Evolutionary conservation across 2,888 invertebrate genomes (phyloP).

Genomic region (Hypselothyrea guttata): DNA sequence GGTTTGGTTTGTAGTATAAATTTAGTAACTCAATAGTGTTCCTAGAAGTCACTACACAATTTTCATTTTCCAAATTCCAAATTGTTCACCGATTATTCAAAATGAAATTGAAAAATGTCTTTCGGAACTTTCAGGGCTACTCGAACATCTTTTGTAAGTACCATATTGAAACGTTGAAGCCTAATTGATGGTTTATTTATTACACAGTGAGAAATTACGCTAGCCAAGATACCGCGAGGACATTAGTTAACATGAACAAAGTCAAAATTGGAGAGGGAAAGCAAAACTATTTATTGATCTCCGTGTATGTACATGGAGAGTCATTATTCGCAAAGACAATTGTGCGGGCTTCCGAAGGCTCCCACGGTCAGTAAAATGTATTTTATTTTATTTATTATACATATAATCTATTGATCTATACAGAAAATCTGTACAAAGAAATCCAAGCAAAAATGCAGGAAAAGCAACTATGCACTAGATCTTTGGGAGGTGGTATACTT

Average conservation of each 20-base stretch:
- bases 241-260: slow-evolving; percentile 7
- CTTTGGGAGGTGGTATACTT: slow-evolving; percentile 54
- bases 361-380: slow-evolving; percentile 35
- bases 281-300: slow-evolving; percentile 39
- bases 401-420: neutral
- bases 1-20: neutral
- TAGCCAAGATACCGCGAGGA: neutral
- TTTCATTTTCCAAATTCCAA: slow-evolving; percentile 20
- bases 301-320: slow-evolving; percentile 48
- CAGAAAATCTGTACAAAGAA: slow-evolving; percentile 29
- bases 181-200: neutral
- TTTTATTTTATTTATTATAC: neutral
- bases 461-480: slow-evolving; percentile 32
- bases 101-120: slow-evolving; percentile 11
- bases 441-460: slow-evolving; percentile 14
- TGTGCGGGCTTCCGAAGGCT: slow-evolving; percentile 28
- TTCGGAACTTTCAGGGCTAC: neutral
- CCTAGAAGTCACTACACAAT: neutral
- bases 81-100: neutral
- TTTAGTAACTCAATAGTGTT: slow-evolving; percentile 10
- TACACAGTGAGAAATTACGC: slow-evolving; percentile 7
- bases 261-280: slow-evolving; percentile 28
- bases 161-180: neutral
- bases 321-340: slow-evolving; percentile 36
- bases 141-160: slow-evolving; percentile 5